Evolutionary conservation across 37 sponge, comb jelly and placozoan species (phyloP), one percentile per base, ranked within the genome.

Genomic region (Bolinopsis microptera): DNA sequence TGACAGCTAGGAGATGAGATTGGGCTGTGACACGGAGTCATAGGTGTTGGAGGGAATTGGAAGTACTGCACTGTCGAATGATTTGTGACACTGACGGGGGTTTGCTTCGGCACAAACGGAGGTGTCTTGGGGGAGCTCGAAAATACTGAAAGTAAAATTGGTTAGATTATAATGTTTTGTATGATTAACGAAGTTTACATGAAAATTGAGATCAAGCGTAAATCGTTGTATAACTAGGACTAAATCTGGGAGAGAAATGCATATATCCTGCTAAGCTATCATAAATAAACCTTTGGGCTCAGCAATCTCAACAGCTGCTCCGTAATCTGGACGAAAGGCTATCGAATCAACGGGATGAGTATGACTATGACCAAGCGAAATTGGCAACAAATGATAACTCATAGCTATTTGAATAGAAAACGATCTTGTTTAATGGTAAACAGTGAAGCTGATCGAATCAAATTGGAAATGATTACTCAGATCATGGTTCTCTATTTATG

Each of bases 11-110:
- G 61, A 5, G 61, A 48, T 18, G 61, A 48, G 61, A 48, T 48
- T 18, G 61, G 61, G 5, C 5, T 48, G 13, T 5, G 61, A 48
- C 61, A 5, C 61, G 61, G 61, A 13, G 9, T 48, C 48, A 86
- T 38, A 5, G 90, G 90, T 24, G 90, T 33, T 40, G 90, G 90
- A 86, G 90, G 90, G 61, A 86, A 40, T 18, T 28, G 28, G 30
- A 86, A 86, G 90, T 40, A 33, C 61, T 30, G 61, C 0, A 26
- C 1, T n/a, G 90, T 35, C 8, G 83, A 13, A 23, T 8, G 41
- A 9, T 0, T 72, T 18, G 61, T 48, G 9, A 48, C 61, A 48
- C 61, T 13, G 61, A 48, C 61, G 5, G 61, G 9, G 13, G 61
- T 5, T 48, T 48, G 61, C 13, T 48, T 48, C 13, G 61, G 9